Evolutionary conservation across 2,113 vertebrate species (phyloP).

Genomic region (Lagenorhynchus albirostris): DNA sequence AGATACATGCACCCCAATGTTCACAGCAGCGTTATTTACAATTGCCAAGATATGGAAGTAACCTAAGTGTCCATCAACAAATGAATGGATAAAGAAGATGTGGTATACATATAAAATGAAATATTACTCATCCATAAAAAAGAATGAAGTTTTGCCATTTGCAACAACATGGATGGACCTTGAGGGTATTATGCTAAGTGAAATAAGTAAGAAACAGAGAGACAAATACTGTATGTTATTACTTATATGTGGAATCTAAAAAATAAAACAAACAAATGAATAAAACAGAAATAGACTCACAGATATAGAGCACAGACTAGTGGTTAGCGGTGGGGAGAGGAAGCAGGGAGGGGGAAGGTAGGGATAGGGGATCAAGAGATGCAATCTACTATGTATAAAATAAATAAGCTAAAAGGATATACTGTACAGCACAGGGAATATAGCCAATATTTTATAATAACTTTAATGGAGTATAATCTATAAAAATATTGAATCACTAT

Average conservation of each 20-base stretch:
- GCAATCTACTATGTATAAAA: neutral
- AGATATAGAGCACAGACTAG: neutral
- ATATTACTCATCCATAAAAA: neutral
- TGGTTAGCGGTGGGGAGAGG: neutral
- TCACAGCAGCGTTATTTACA: neutral
- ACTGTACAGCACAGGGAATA: neutral
- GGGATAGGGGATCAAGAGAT: neutral
- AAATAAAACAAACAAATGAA: neutral
- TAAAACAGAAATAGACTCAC: neutral
- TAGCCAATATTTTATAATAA: neutral
- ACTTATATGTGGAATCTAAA: neutral
- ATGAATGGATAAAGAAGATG: neutral
- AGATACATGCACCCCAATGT: neutral
- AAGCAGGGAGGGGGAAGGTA: neutral
- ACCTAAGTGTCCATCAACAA: neutral
- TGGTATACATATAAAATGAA: neutral
- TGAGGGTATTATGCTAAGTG: neutral
- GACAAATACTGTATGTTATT: neutral
- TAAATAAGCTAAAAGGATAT: neutral
- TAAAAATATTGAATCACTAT: neutral
- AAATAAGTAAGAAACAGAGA: neutral
- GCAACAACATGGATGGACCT: neutral
- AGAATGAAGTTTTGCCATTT: neutral
- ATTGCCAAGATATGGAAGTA: neutral
- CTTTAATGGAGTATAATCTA: neutral